Percentiles rank a stretch among this genome's conserved stretches.
phyloP scores from a whole-genome alignment of 2,797 vertebrate species.

The Rousettus madagascariensis region DNA sequence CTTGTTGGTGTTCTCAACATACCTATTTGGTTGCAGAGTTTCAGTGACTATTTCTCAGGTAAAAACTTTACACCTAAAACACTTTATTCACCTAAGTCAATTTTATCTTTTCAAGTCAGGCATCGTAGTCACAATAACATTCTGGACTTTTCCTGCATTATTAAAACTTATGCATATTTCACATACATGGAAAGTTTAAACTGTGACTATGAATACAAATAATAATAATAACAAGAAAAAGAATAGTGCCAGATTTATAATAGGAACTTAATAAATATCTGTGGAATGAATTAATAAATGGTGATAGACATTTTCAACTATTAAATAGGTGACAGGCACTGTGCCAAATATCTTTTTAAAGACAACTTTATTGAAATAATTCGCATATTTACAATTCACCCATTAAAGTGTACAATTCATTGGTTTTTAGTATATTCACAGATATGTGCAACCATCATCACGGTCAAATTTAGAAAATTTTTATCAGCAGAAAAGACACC shows the following conservation, averaged over 20 bases:
- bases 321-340: neutral
- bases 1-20: slow-evolving; percentile 57
- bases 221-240: neutral
- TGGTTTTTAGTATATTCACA: neutral
- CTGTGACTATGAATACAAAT: neutral
- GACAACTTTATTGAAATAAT: neutral
- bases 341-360: neutral
- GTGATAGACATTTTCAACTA: neutral
- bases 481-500: neutral
- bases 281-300: neutral
- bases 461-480: neutral
- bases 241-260: neutral
- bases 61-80: slow-evolving; percentile 4
- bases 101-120: neutral
- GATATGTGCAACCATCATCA: neutral
- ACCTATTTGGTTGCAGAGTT: neutral
- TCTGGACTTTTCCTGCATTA: neutral
- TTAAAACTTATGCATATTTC: neutral
- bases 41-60: neutral
- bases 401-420: neutral
- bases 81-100: slow-evolving; percentile 27
- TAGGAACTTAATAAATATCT: neutral
- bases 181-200: neutral
- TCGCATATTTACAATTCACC: neutral
- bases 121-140: neutral